phyloP scores from a whole-genome alignment of 2,888 invertebrate genomes.

The Cremastobaeus sp. region DNA sequence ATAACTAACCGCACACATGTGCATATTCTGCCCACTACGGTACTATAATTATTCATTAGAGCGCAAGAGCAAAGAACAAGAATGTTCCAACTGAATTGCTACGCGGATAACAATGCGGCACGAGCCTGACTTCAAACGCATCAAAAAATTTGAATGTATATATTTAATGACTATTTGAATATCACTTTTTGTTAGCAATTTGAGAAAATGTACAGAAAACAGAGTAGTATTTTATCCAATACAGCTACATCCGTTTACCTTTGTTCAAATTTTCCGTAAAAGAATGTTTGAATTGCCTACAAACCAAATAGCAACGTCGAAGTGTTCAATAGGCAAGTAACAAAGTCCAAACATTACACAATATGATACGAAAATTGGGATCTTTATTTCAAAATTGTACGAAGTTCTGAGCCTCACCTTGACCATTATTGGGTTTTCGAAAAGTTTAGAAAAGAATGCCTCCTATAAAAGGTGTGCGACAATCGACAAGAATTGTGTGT shows the following conservation, averaged over 20 bases:
- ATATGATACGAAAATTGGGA: too few relatives aligned
- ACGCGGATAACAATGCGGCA: conserved; percentile 72
- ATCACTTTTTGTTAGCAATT: too few relatives aligned
- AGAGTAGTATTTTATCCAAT: too few relatives aligned
- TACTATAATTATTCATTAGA: conserved; percentile 56
- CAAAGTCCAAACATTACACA: conserved; percentile 13
- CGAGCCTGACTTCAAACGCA: conserved; percentile 56
- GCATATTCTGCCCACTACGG: conserved; percentile 48
- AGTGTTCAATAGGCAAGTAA: too few relatives aligned
- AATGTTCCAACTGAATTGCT: conserved; percentile 69
- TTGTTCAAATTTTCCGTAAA: too few relatives aligned
- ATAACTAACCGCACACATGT: conserved; percentile 46
- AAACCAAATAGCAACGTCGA: too few relatives aligned
- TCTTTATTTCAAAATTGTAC: too few relatives aligned
- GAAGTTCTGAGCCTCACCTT: too few relatives aligned
- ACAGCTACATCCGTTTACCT: too few relatives aligned
- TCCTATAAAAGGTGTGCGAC: conserved; percentile 17
- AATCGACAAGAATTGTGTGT: conserved; percentile 25
- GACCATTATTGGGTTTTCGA: conserved; percentile 11
- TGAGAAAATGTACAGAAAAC: too few relatives aligned
- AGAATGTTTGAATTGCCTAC: too few relatives aligned
- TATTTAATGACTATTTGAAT: too few relatives aligned
- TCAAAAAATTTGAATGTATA: conserved; percentile 12
- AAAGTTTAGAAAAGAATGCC: conserved; percentile 19
- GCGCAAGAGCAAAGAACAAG: conserved; percentile 56